Percentiles rank a stretch among this genome's conserved stretches.
phyloP scores from a whole-genome alignment of 2,888 invertebrate genomes.

The Opisthograptis luteolata region DNA sequence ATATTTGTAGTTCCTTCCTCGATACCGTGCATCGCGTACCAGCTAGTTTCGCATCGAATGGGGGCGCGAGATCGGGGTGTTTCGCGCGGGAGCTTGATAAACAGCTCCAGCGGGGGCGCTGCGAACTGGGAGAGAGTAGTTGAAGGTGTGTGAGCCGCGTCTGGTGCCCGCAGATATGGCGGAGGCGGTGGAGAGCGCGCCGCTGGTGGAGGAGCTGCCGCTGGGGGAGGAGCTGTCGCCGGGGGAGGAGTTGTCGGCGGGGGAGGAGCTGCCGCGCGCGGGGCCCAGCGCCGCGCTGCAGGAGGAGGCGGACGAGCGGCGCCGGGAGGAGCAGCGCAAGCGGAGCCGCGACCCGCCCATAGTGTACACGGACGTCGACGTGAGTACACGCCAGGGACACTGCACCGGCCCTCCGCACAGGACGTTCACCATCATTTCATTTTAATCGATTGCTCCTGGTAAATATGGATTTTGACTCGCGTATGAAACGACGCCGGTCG shows the following conservation, averaged over 20 bases:
- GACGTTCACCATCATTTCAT: no score
- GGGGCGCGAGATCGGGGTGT: no score
- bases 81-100: no score
- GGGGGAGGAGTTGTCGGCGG: constrained; percentile 64
- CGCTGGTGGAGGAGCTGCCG: constrained; percentile 31
- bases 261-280: constrained; percentile 55
- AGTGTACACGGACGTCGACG: constrained; percentile 90
- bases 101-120: no score
- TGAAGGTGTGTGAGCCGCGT: no score
- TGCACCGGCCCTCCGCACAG: neutral
- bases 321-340: constrained; percentile 88
- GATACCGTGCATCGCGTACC: no score
- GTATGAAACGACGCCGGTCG: no score
- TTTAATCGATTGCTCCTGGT: neutral
- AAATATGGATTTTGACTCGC: no score
- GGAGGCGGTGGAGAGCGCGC: constrained; percentile 62
- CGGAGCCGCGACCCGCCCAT: constrained; percentile 91
- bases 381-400: constrained; percentile 70
- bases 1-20: no score
- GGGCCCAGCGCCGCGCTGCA: constrained; percentile 64
- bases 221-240: constrained; percentile 34
- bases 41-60: no score
- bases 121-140: no score
- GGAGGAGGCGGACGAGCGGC: constrained; percentile 85
- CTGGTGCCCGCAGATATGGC: constrained; percentile 63